Base-by-base conservation (phyloP, 1,140 invertebrate species). In the Leptopilina clavipes region DNA sequence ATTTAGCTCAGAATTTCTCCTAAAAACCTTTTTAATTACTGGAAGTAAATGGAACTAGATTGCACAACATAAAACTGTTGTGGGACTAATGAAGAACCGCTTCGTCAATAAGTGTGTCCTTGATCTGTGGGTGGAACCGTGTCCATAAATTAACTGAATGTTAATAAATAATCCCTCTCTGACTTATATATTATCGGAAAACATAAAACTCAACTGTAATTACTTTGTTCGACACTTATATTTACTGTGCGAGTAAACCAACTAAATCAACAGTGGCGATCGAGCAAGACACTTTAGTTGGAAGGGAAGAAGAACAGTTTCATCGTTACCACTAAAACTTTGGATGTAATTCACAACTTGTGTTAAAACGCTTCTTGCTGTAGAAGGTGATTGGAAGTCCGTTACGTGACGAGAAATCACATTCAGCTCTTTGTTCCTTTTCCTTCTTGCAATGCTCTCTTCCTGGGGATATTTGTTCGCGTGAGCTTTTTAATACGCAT, bases 401-500 rank as follows among this genome's bases (percentile, higher is more conserved):
- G 25, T 65, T 65, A 65, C 59, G 59, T 65, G 59, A 65, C 59
- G 59, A 7, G 59, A 65, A 65, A 65, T 65, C 22, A 65, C 14
- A 59, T 59, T 19, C 12, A 1, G 56, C 5, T 25, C 22, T 25
- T 14, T 25, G 19, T 59, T 65, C 2, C 22, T 2, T 65, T 10
- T 22, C 0, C 56, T 22, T 65, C 22, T 65, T 0, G 10, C n/a
- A n/a, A n/a, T n/a, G n/a, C n/a, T n/a, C n/a, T n/a, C n/a, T 17
- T 11, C 14, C 11, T n/a, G 25, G 11, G 12, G 22, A 65, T 65
- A 37, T 37, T 65, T 65, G 12, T 65, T 11, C 22, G 22, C 59
- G 14, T n/a, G 12, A 65, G 59, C 25, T 65, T 65, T 40, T 65
- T 22, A 65, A 31, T 65, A n/a, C 22, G 25, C 25, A 11, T 31